Evolutionary conservation across 2,113 vertebrate genomes (phyloP).

Genomic region (Eolophus roseicapilla): DNA sequence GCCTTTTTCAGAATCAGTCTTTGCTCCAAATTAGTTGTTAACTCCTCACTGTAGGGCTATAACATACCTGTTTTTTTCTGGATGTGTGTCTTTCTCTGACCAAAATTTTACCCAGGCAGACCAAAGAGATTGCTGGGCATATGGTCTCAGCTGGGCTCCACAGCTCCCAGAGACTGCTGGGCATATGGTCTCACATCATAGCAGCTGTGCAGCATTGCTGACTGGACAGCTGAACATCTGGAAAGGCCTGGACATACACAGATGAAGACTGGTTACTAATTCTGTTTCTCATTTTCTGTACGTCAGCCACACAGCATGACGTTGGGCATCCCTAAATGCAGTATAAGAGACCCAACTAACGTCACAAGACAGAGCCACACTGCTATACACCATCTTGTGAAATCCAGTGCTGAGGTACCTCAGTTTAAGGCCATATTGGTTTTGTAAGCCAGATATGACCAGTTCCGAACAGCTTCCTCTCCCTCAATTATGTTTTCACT

Average conservation of each 20-base stretch:
- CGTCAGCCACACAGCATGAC: not conserved
- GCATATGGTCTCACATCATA: not conserved
- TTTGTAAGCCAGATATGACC: not conserved
- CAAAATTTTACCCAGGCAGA: not conserved
- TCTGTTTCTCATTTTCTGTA: not conserved
- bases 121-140: not conserved
- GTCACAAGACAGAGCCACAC: not conserved
- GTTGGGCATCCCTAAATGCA: fast-evolving
- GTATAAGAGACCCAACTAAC: not conserved
- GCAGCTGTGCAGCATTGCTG: not conserved
- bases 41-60: not conserved
- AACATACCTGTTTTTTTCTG: not conserved
- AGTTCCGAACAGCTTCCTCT: not conserved
- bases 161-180: not conserved
- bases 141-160: not conserved
- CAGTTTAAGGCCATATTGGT: not conserved
- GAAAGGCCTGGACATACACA: not conserved
- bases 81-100: not conserved
- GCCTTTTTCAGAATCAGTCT: not conserved
- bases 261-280: not conserved
- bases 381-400: not conserved
- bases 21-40: not conserved
- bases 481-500: not conserved
- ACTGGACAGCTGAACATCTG: constrained; percentile 44
- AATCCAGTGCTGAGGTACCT: not conserved